Evolutionary conservation across 1,140 invertebrate genomes (phyloP).

Genomic region (Lasioglossum baleicum): DNA sequence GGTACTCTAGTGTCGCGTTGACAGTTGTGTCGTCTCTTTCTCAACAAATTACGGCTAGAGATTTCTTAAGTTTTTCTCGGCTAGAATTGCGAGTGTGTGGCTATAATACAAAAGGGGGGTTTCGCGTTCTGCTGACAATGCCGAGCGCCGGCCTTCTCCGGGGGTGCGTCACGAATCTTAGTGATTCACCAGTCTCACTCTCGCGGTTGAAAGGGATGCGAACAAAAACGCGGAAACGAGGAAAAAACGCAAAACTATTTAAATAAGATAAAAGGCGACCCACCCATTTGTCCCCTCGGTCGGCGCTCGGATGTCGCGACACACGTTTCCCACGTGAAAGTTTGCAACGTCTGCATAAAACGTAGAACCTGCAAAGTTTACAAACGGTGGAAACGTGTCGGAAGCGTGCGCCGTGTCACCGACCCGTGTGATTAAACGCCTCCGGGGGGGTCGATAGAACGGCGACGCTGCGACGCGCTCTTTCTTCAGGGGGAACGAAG

Average conservation of each 20-base stretch:
- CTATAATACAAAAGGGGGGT: slow-evolving; percentile 44
- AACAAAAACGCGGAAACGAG: too few species aligned
- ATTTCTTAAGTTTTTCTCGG: slow-evolving; percentile 36
- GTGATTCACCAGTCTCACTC: slow-evolving; percentile 22
- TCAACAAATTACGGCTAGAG: slow-evolving; percentile 34
- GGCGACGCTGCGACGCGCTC: background rate
- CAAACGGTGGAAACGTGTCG: slow-evolving; percentile 40
- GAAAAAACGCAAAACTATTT: slow-evolving; percentile 6
- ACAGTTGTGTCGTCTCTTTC: background rate
- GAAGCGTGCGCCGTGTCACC: slow-evolving; percentile 21
- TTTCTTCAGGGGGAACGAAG: slow-evolving; percentile 3
- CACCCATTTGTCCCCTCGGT: background rate
- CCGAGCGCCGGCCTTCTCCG: slow-evolving; percentile 10
- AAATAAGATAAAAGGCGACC: slow-evolving; percentile 26
- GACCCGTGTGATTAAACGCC: slow-evolving; percentile 22
- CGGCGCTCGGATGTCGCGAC: background rate
- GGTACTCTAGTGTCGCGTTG: slow-evolving; percentile 11
- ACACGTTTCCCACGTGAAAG: slow-evolving; percentile 51
- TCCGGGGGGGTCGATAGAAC: background rate
- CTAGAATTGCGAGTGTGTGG: slow-evolving; percentile 27
- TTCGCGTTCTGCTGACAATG: background rate
- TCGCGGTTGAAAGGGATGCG: too few species aligned
- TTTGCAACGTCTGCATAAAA: slow-evolving; percentile 67
- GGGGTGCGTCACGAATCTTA: slow-evolving; percentile 32
- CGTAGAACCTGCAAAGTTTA: slow-evolving; percentile 65